Base-by-base conservation (phyloP, 2,113 vertebrate genomes). In the Otolemur garnettii region DNA sequence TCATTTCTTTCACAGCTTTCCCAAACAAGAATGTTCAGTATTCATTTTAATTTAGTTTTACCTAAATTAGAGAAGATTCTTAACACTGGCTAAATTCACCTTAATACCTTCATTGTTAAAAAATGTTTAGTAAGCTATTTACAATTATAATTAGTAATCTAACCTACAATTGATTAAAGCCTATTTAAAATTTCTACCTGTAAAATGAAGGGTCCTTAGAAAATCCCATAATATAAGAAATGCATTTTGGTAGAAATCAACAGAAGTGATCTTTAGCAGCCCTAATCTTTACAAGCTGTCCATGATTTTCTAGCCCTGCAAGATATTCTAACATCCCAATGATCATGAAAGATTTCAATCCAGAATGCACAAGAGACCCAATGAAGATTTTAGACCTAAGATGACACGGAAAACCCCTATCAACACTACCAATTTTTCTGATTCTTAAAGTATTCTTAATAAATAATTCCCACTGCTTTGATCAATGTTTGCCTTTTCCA, bases 1-100 rank as follows among this genome's bases (percentile, higher is more conserved):
- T 84, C 79, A 50, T 87, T 82, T 88, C 93, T 88, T 97, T 97
- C 26, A 1, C 21, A 96, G 85, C 66, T 95, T 97, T 91, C 93
- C 88, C 21, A 75, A 60, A 90, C 42, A 97, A 95, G 89, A 98
- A 95, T 19, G 77, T 93, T 96, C 81, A 80, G 60, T 87, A 57
- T 97, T 87, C 42, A 71, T 96, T 98, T 98, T 97, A 98, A 98
- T 96, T 95, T 93, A 75, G 80, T 96, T 97, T 96, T 84, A 97
- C 93, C 95, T 98, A 97, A 97, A 97, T 94, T 96, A 92, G 97
- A 95, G 98, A 97, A 94, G 89, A 78, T 95, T 98, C 92, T 96
- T 97, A 96, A 74, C 96, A 95, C 2, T 0, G 87, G 88, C 87
- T 98, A 97, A 97, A 92, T 77, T 79, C 94, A 87, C 62, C 95